These are phyloP conservation scores for Myotis myotis DNA, from an alignment of 2,797 vertebrate species.

Conservation along the genomic window DNA sequence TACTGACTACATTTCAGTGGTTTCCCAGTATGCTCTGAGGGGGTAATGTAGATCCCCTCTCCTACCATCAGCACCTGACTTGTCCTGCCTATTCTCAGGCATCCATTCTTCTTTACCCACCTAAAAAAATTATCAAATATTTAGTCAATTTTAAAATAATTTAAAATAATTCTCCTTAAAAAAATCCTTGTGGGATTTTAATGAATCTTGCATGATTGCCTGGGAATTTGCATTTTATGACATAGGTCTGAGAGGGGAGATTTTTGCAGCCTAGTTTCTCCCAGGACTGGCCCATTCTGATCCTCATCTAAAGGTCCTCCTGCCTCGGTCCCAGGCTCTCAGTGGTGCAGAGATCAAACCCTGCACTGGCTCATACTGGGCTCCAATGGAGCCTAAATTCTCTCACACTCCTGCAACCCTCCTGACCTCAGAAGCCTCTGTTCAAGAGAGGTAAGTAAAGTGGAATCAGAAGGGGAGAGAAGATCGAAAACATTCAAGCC, in stretches of 20 bases:
- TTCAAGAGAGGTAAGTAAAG: background rate
- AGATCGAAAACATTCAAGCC: background rate
- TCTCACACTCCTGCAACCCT: background rate
- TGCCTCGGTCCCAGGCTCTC: background rate
- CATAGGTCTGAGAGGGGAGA: background rate
- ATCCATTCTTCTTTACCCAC: background rate
- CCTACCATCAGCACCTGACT: background rate
- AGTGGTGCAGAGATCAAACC: background rate
- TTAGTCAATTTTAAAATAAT: background rate
- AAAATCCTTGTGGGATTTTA: background rate
- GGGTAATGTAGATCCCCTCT: background rate
- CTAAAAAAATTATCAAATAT: background rate
- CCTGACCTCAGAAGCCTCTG: background rate
- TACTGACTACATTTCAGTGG: fast-evolving
- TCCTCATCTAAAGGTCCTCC: background rate
- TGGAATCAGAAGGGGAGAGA: background rate
- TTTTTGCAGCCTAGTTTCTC: background rate
- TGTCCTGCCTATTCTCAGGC: background rate
- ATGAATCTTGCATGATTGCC: background rate
- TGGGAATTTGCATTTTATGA: background rate
- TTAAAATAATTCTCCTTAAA: background rate
- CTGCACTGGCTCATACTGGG: background rate
- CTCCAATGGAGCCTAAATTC: background rate
- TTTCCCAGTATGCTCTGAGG: background rate
- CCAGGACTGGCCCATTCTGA: background rate